Conservation (phyloP, 1,140 invertebrate genomes). For the Sycophila sp. region DNA sequence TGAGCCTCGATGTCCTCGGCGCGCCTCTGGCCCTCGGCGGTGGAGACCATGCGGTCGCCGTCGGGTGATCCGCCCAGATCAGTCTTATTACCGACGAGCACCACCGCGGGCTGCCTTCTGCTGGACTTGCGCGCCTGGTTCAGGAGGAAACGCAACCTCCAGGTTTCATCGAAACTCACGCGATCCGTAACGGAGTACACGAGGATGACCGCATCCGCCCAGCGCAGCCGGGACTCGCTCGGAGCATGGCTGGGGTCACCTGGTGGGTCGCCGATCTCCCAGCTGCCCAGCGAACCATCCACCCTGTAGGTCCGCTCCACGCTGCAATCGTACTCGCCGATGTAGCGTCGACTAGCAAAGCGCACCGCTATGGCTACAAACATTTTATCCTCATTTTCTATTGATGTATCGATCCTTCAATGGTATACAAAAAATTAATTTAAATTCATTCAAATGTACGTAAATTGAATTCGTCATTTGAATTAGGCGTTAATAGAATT, state of each 20-base stretch:
- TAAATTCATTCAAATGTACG: no score
- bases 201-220: slow-evolving; percentile 86
- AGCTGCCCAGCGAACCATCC: slow-evolving; percentile 33
- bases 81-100: slow-evolving; percentile 82
- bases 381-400: no score
- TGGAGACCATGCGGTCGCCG: slow-evolving; percentile 79
- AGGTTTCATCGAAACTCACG: slow-evolving; percentile 85
- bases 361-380: slow-evolving; percentile 78
- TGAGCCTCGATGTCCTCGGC: slow-evolving; percentile 83
- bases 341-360: slow-evolving; percentile 83
- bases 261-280: slow-evolving; percentile 47
- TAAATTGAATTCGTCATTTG: no score
- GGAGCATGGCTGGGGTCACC: slow-evolving; percentile 30
- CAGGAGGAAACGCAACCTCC: slow-evolving; percentile 71
- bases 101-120: slow-evolving; percentile 64
- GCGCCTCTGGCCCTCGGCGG: slow-evolving; percentile 76
- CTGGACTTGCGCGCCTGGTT: slow-evolving; percentile 64
- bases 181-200: slow-evolving; percentile 87
- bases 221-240: slow-evolving; percentile 79
- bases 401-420: no score
- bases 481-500: no score
- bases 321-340: slow-evolving; percentile 85
- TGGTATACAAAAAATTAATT: no score
- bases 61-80: slow-evolving; percentile 70
- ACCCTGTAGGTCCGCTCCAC: slow-evolving; percentile 78